Evolutionary conservation across 2,888 invertebrate species (phyloP), one percentile per base, ranked within the genome.

Genomic region (Trachelus iudaicus): DNA sequence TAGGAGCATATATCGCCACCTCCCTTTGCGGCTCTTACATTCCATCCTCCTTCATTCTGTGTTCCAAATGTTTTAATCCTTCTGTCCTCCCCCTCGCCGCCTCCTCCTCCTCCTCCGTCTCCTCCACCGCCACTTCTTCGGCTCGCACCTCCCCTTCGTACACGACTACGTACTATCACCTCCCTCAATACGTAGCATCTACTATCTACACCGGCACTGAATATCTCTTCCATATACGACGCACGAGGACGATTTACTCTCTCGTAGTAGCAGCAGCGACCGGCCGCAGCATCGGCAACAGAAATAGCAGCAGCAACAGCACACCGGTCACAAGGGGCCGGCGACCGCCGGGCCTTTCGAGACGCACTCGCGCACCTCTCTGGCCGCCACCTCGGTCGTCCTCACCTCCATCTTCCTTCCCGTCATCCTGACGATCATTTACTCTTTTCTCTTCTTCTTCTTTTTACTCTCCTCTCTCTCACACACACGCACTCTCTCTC

Each of bases 321-420:
- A 71, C 71, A 71, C 31, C 71, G 71, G 71, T 71, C 31, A 33
- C 33, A 71, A 33, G 31, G 71, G 40, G 40, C 40, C 40, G 40
- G 40, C 40, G 40, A 40, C 40, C 40, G 40, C 40, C 40, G 40
- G 40, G 40, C 40, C 40, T 40, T 40, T 40, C 40, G 40, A 40
- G 40, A 40, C 40, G 15, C 15, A 56, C 79, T 73, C 79, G 74
- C 79, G 79, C 84, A 77, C 81, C 85, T 81, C 83, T 86, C 81
- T 82, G 81, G 80, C 79, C 79, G 56, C 78, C 80, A 56, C 75
- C n/a, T 71, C 71, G 71, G 31, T 71, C 71, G 71, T 71, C 71
- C 15, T 33, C 71, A 31, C 31, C 71, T 74, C 79, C 31, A 35
- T 74, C 79, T 35, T 79, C 76, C 81, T 77, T 73, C 73, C 79